These are phyloP conservation scores for Nineta flava DNA, from an alignment of 2,888 invertebrate genomes.

Conservation along the genomic window DNA sequence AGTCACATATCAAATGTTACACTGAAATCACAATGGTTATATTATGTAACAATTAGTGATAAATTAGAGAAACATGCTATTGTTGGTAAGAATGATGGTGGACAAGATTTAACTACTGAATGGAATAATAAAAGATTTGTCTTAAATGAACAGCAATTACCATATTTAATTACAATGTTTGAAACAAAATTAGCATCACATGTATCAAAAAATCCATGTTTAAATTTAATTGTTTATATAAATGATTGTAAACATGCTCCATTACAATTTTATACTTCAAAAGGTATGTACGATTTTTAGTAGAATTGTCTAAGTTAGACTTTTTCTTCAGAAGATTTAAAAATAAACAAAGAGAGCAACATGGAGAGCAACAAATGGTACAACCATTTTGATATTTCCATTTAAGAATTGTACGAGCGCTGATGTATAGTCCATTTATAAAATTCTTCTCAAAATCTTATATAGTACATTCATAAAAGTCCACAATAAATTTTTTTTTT, in stretches of 20 bases:
- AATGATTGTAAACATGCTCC: slow-evolving; percentile 60
- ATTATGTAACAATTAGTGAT: slow-evolving; percentile 62
- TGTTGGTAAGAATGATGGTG: slow-evolving; percentile 16
- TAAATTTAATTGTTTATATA: slow-evolving; percentile 75
- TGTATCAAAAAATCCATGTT: slow-evolving; percentile 61
- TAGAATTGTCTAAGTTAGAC: neutral
- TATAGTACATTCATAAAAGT: no score
- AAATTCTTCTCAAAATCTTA: no score
- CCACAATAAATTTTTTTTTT: no score
- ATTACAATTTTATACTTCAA: slow-evolving; percentile 48
- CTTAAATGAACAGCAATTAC: slow-evolving; percentile 52
- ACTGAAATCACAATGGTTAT: slow-evolving; percentile 79
- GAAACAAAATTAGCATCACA: slow-evolving; percentile 78
- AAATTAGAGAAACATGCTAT: slow-evolving; percentile 41
- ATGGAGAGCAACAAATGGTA: neutral
- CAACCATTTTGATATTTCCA: no score
- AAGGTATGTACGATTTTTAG: slow-evolving; percentile 20
- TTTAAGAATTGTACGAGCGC: no score
- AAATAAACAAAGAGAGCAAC: neutral
- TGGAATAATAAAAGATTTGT: slow-evolving; percentile 21
- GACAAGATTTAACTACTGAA: slow-evolving; percentile 7
- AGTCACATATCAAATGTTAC: slow-evolving; percentile 59
- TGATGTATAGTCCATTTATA: no score
- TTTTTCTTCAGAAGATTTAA: neutral
- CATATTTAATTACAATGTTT: slow-evolving; percentile 68